Conservation (phyloP, 2,888 invertebrate species). For the Neria commutata region DNA sequence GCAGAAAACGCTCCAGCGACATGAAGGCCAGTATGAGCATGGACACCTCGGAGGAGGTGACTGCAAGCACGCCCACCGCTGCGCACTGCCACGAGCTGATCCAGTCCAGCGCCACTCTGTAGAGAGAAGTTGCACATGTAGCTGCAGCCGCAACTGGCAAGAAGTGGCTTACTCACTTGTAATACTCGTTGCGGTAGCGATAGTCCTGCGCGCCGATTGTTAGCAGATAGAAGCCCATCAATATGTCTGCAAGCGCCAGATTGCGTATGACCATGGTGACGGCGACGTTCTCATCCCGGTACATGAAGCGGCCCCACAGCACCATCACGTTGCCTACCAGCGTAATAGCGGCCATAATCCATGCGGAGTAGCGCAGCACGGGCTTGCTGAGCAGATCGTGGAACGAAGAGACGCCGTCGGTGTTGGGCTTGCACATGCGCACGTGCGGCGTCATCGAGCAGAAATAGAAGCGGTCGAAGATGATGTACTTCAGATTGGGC, state of each 20-base stretch:
- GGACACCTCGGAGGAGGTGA: constrained; percentile 73
- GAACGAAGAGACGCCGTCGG: constrained; percentile 71
- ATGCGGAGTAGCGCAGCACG: constrained; percentile 67
- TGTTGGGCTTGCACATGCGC: constrained; percentile 66
- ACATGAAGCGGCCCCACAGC: constrained; percentile 67
- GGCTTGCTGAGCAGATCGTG: constrained; percentile 67
- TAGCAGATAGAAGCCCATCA: constrained; percentile 73
- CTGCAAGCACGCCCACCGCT: constrained; percentile 68
- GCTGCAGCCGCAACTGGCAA: neutral
- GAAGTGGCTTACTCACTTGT: constrained; percentile 58
- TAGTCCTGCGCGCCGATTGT: constrained; percentile 69
- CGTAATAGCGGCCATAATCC: constrained; percentile 69
- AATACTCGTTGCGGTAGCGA: constrained; percentile 67
- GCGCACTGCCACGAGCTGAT: constrained; percentile 72
- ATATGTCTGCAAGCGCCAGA: constrained; percentile 70
- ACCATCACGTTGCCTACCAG: constrained; percentile 70
- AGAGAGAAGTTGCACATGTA: neutral
- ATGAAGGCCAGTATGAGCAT: constrained; percentile 73
- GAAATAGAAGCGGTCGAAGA: constrained; percentile 69
- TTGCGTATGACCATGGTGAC: constrained; percentile 71
- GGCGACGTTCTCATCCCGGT: constrained; percentile 68
- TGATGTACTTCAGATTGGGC: constrained; percentile 64
- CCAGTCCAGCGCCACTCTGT: constrained; percentile 67
- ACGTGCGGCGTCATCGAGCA: constrained; percentile 68
- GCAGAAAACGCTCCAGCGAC: constrained; percentile 71